A percentile compares a stretch with the other conserved stretches of the same genome.
Conservation (phyloP, 2,113 vertebrate species). For the Chaetodon auriga region DNA sequence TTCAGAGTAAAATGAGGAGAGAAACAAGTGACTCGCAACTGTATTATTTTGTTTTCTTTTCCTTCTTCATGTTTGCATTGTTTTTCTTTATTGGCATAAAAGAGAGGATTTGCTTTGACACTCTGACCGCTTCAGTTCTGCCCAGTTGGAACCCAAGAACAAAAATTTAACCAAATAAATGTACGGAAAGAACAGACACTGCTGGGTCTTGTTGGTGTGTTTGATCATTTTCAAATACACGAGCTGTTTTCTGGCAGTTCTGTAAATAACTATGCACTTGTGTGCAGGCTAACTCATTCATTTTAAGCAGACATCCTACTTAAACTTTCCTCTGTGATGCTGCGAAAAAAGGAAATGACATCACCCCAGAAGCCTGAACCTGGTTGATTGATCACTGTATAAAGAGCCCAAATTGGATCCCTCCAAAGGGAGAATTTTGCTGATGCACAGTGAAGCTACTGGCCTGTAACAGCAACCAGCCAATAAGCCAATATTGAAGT, state of each 20-base stretch:
- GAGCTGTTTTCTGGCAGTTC: background rate
- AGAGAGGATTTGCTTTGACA: slow-evolving; percentile 25
- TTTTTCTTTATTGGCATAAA: slow-evolving; percentile 13
- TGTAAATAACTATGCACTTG: background rate
- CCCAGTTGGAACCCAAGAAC: slow-evolving; percentile 24
- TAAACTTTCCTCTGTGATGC: background rate
- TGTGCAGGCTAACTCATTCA: background rate
- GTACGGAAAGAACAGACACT: slow-evolving; percentile 12
- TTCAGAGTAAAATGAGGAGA: background rate
- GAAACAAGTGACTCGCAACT: background rate
- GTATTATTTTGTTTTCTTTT: background rate
- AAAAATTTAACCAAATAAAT: slow-evolving; percentile 1
- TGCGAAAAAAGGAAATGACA: background rate
- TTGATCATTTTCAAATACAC: slow-evolving; percentile 8
- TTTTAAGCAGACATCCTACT: background rate
- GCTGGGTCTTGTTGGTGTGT: slow-evolving; percentile 8
- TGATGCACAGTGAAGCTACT: slow-evolving; percentile 26
- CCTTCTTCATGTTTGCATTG: background rate
- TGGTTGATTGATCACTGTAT: slow-evolving; percentile 39
- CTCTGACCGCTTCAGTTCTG: background rate
- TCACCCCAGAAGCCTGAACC: background rate
- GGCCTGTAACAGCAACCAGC: background rate
- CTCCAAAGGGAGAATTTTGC: slow-evolving; percentile 27
- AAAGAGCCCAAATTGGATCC: slow-evolving; percentile 36
- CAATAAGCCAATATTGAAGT: slow-evolving; percentile 47